These are phyloP conservation scores for Melieria omissa DNA, from an alignment of 2,888 invertebrate genomes.

Conservation along the genomic window DNA sequence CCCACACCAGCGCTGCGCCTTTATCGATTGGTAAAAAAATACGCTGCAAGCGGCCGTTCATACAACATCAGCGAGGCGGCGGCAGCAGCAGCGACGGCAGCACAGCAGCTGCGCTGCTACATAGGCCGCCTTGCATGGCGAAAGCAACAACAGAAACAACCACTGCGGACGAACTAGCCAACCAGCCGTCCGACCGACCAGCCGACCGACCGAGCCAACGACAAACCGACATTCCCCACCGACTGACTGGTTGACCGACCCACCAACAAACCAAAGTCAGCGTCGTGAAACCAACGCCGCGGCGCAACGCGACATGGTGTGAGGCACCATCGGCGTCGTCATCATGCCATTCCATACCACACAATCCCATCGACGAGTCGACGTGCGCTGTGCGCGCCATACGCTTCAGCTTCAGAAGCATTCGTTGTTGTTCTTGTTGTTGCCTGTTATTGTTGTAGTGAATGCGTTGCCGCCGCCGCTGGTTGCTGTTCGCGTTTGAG, in stretches of 20 bases:
- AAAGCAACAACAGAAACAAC: slow-evolving; percentile 23
- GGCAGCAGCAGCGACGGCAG: slow-evolving; percentile 7
- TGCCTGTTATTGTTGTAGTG: slow-evolving; percentile 31
- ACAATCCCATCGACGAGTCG: neutral
- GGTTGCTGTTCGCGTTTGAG: slow-evolving; percentile 2
- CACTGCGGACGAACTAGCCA: slow-evolving; percentile 8
- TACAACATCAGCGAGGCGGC: slow-evolving; percentile 11
- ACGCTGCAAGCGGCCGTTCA: slow-evolving; percentile 20
- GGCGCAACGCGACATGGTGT: slow-evolving; percentile 7
- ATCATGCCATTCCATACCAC: slow-evolving; percentile 3
- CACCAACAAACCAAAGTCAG: slow-evolving; percentile 1
- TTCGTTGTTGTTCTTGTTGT: slow-evolving; percentile 17
- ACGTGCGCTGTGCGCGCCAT: neutral
- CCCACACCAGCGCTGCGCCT: slow-evolving; percentile 23
- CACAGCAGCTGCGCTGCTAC: neutral
- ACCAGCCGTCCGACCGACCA: slow-evolving; percentile 26
- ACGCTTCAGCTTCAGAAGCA: slow-evolving; percentile 11
- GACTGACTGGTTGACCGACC: neutral
- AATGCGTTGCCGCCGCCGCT: slow-evolving; percentile 24
- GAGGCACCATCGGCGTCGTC: neutral
- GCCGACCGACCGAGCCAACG: slow-evolving; percentile 21
- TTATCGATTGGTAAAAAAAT: slow-evolving; percentile 40
- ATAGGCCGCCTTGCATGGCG: slow-evolving; percentile 10
- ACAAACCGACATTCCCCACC: neutral
- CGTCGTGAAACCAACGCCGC: slow-evolving; percentile 20